phyloP scores from a whole-genome alignment of 2,797 vertebrate species.

The Gymnoscopelus braueri region DNA sequence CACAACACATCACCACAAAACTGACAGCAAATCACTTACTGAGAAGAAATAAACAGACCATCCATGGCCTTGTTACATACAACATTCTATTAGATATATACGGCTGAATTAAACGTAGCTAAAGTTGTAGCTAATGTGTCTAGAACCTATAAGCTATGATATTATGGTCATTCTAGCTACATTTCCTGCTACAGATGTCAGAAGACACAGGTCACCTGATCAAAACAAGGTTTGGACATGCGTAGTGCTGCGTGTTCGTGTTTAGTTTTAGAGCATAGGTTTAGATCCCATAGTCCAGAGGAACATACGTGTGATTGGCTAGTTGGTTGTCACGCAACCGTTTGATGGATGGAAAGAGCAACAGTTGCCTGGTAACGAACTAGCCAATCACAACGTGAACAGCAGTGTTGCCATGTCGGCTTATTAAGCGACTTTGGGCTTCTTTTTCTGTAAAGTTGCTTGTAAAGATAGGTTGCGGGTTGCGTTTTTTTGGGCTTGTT shows the following conservation, averaged over 20 bases:
- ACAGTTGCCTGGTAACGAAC: too few relatives aligned
- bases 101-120: slow-evolving; percentile 16
- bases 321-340: too few relatives aligned
- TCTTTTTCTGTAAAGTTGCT: too few relatives aligned
- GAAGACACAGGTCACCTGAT: slow-evolving; percentile 54
- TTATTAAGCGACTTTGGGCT: too few relatives aligned
- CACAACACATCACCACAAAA: background rate
- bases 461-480: too few relatives aligned
- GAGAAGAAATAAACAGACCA: slow-evolving; percentile 44
- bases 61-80: slow-evolving; percentile 25
- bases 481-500: too few relatives aligned
- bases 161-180: background rate
- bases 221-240: slow-evolving; percentile 51
- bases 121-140: background rate
- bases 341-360: too few relatives aligned
- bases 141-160: background rate
- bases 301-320: too few relatives aligned
- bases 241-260: slow-evolving; percentile 25
- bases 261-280: too few relatives aligned
- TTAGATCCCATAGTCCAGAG: too few relatives aligned
- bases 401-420: too few relatives aligned
- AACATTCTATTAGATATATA: slow-evolving; percentile 12
- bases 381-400: too few relatives aligned
- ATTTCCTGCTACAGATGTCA: slow-evolving; percentile 29
- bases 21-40: slow-evolving; percentile 53